Conservation (phyloP, 64 coral and sea anemone genomes). For the Actinia tenebrosa region DNA sequence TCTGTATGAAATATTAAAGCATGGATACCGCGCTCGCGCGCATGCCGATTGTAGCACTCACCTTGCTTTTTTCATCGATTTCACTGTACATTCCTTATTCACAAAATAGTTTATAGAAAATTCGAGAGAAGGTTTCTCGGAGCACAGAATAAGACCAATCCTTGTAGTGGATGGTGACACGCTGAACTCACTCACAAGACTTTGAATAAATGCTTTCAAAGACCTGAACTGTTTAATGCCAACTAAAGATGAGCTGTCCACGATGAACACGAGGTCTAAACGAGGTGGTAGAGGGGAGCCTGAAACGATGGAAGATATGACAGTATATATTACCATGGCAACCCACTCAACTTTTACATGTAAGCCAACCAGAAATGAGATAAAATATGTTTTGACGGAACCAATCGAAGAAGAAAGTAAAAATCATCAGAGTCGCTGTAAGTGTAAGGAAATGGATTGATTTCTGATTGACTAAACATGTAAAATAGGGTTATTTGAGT, state of each 20-base stretch:
- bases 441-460: too few species aligned
- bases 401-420: too few species aligned
- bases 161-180: slow-evolving; percentile 20
- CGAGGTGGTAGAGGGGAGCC: background rate
- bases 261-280: background rate
- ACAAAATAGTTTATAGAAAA: background rate
- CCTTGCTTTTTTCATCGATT: background rate
- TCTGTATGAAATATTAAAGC: background rate
- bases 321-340: too few species aligned
- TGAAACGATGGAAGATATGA: background rate
- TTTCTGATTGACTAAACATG: too few species aligned
- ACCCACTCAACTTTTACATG: too few species aligned
- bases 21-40: too few species aligned
- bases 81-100: slow-evolving; percentile 15
- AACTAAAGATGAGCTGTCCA: background rate
- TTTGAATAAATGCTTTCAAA: background rate
- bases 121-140: background rate
- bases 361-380: too few species aligned
- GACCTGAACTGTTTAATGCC: background rate
- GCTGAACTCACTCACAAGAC: slow-evolving; percentile 17
- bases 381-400: too few species aligned
- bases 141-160: slow-evolving; percentile 7
- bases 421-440: too few species aligned
- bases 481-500: too few species aligned
- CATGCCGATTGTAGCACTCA: background rate